Base-by-base conservation (phyloP, 2,888 invertebrate genomes). In the Gortyna flavago region DNA sequence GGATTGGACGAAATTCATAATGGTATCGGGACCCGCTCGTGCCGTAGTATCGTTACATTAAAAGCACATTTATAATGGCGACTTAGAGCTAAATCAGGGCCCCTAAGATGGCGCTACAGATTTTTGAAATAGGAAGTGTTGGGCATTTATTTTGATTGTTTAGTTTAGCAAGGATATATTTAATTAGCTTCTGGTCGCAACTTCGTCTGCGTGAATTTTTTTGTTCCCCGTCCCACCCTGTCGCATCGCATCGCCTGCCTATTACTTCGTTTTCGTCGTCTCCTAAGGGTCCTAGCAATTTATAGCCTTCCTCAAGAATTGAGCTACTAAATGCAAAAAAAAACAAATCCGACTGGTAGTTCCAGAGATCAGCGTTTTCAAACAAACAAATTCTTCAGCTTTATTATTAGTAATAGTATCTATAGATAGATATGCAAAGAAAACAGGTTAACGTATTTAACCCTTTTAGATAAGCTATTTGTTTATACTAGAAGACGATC, bases 61-160 rank as follows among this genome's bases (percentile, higher is more conserved):
- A 95, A 96, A 95, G 94, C 95, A 95, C 96, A 96, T 96, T 96
- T 95, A 96, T 95, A 95, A 96, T 93, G 86, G 85, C 89, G 89
- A 93, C 93, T 93, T 91, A 92, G 92, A 93, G 92, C 93, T 95
- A 94, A 94, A 95, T 94, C 93, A 93, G 91, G 85, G 81, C 82
- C 82, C 79, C 73, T 96, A 96, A 95, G 88, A 95, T 95, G 94
- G 16, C 85, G 93, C 94, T 90, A 29, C 11, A 38, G 38, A 65
- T 72, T 62, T 72, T n/a, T 6, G 44, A 48, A 67, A 38, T 66
- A 72, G 72, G 75, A 81, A 81, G 74, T 85, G 59, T 61, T 73
- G 9, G 21, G 29, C 3, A 21, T 13, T 32, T 59, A 18, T 29
- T 79, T 77, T 68, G 54, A 8, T 44, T 2, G 18, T 38, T n/a